phyloP scores from a whole-genome alignment of 2,113 vertebrate genomes.

The Nibea coibor region DNA sequence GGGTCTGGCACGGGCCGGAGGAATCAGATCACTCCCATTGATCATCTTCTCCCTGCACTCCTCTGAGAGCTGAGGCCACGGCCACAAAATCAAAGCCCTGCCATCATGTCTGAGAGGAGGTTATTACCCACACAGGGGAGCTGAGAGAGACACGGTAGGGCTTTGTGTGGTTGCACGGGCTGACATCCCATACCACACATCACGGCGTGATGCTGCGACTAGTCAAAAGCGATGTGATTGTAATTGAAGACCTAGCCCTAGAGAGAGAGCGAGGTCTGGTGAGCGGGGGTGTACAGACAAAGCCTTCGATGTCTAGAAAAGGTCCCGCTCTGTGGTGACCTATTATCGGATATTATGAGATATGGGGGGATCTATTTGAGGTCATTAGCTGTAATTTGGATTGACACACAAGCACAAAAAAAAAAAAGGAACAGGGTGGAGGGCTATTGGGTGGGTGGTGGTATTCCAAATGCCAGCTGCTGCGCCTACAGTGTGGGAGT shows the following conservation, averaged over 20 bases:
- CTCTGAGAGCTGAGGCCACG: conserved; percentile 60
- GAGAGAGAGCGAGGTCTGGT: conserved; percentile 20
- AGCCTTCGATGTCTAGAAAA: conserved; percentile 28
- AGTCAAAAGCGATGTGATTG: conserved; percentile 35
- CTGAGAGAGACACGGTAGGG: conserved; percentile 24
- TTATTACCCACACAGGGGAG: conserved; percentile 58
- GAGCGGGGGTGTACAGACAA: neutral
- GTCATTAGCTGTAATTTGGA: conserved; percentile 50
- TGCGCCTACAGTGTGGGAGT: conserved; percentile 13
- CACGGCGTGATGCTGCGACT: conserved; percentile 16
- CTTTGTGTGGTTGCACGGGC: conserved; percentile 56
- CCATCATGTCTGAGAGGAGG: conserved; percentile 66
- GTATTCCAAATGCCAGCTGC: conserved; percentile 54
- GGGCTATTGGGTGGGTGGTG: conserved; percentile 24
- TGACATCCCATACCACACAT: conserved; percentile 39
- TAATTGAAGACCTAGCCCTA: conserved; percentile 22
- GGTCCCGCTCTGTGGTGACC: conserved; percentile 21
- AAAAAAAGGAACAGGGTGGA: conserved; percentile 12
- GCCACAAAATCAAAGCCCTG: conserved; percentile 73
- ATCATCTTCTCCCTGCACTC: conserved; percentile 69
- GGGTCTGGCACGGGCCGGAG: conserved; percentile 73
- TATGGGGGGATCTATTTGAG: conserved; percentile 36
- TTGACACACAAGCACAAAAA: conserved; percentile 23
- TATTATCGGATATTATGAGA: conserved; percentile 39
- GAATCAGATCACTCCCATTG: conserved; percentile 82